Conservation (phyloP, 2,113 vertebrate species). For the Scortum barcoo region DNA sequence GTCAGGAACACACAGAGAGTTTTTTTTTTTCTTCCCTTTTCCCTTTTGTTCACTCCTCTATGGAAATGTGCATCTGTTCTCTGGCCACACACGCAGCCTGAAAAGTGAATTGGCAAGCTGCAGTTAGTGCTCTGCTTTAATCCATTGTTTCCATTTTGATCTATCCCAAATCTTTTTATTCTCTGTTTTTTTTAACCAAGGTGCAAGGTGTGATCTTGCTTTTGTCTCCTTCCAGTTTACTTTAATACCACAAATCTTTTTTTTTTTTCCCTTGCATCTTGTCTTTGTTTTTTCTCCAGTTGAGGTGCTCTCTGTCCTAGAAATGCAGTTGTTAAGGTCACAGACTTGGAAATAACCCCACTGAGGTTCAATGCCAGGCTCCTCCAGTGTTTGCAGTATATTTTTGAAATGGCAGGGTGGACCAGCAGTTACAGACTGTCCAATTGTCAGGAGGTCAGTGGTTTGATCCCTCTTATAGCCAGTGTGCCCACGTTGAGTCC, state of each 20-base stretch:
- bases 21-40: slow-evolving; percentile 16
- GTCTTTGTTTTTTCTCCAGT: not conserved
- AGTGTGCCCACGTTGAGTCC: slow-evolving; percentile 16
- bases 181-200: not conserved
- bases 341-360: slow-evolving; percentile 41
- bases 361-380: slow-evolving; percentile 37
- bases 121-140: slow-evolving; percentile 42
- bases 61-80: slow-evolving; percentile 69
- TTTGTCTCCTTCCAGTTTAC: not conserved
- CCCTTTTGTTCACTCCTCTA: slow-evolving; percentile 65
- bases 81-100: slow-evolving; percentile 61
- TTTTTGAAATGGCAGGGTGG: slow-evolving; percentile 45
- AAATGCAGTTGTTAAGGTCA: slow-evolving; percentile 47
- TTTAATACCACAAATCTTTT: not conserved
- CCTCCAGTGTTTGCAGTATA: slow-evolving; percentile 34
- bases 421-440: slow-evolving; percentile 42
- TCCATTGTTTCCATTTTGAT: slow-evolving; percentile 38
- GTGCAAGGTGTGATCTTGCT: not conserved
- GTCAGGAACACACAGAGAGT: slow-evolving; percentile 55
- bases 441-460: slow-evolving; percentile 56
- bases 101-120: slow-evolving; percentile 39
- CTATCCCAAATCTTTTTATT: not conserved
- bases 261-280: not conserved
- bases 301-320: slow-evolving; percentile 18
- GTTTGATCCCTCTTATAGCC: slow-evolving; percentile 53